A percentile compares a stretch with the other conserved stretches of the same genome.
phyloP scores from a whole-genome alignment of 2,797 vertebrate species.

The Poeciliopsis presidionis region DNA sequence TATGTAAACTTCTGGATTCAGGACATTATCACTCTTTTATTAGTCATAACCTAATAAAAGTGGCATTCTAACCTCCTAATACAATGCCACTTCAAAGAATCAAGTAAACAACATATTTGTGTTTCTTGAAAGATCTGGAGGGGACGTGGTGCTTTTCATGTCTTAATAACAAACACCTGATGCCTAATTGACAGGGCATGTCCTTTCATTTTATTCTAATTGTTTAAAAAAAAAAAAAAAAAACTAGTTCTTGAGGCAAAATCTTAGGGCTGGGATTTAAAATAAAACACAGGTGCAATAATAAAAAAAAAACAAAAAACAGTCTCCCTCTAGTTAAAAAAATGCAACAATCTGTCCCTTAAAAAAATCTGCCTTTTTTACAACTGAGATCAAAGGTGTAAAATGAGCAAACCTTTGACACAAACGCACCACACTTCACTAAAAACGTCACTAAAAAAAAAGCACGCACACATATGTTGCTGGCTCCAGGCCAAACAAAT shows the following conservation, averaged over 20 bases:
- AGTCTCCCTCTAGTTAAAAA: constrained; percentile 32
- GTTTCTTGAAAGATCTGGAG: constrained; percentile 5
- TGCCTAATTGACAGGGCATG: not conserved
- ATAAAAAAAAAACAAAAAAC: constrained; percentile 42
- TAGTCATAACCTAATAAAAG: not conserved
- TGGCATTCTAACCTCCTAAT: not conserved
- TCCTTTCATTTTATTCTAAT: constrained; percentile 11
- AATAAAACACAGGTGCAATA: constrained; percentile 53
- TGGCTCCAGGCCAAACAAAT: constrained; percentile 78
- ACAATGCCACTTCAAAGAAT: constrained; percentile 5
- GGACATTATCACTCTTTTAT: not conserved
- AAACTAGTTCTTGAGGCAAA: not conserved
- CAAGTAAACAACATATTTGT: not conserved
- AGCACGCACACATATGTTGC: constrained; percentile 54
- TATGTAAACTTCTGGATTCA: not conserved
- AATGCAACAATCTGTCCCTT: constrained; percentile 66
- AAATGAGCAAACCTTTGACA: constrained; percentile 65
- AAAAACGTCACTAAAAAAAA: constrained; percentile 24
- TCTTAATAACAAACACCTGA: constrained; percentile 9
- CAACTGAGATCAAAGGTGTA: constrained; percentile 79
- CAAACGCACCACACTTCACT: constrained; percentile 57
- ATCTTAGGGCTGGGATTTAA: constrained; percentile 12
- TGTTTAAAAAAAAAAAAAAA: not conserved
- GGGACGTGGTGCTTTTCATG: constrained; percentile 3
- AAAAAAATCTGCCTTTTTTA: constrained; percentile 67